phyloP scores from a whole-genome alignment of 2,797 vertebrate species.

The Poeciliopsis presidionis region DNA sequence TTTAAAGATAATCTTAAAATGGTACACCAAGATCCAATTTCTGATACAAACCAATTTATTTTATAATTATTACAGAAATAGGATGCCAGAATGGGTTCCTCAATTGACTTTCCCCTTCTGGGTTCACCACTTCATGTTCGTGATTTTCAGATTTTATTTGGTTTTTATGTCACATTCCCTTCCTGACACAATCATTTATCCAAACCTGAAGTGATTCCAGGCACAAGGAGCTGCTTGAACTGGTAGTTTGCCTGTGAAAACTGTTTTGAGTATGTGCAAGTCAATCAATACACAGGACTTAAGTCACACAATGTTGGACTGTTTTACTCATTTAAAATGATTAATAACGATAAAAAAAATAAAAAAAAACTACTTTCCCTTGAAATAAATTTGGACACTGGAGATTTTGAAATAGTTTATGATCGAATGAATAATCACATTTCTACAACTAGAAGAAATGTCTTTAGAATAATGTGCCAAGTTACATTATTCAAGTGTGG shows the following conservation, averaged over 20 bases:
- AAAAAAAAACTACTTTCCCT: not conserved
- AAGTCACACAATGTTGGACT: not conserved
- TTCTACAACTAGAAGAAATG: not conserved
- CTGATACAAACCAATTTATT: not conserved
- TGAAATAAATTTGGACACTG: not conserved
- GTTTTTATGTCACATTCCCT: not conserved
- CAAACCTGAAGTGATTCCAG: not conserved
- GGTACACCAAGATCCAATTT: not conserved
- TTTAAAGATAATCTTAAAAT: not conserved
- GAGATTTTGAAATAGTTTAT: not conserved
- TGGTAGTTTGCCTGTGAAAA: not conserved
- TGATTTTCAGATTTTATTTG: not conserved
- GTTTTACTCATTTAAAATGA: not conserved
- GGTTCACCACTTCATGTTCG: not conserved
- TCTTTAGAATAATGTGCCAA: too few relatives aligned
- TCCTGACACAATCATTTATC: not conserved
- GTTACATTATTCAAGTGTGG: not conserved
- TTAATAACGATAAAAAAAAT: not conserved
- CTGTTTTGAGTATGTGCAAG: not conserved
- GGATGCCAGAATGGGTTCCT: not conserved
- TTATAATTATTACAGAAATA: not conserved
- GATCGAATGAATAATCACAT: not conserved
- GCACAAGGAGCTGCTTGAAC: not conserved
- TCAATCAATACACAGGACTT: not conserved
- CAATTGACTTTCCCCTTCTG: not conserved